These are phyloP conservation scores for Calliphora vicina DNA, from an alignment of 1,140 invertebrate genomes.

Conservation along the genomic window DNA sequence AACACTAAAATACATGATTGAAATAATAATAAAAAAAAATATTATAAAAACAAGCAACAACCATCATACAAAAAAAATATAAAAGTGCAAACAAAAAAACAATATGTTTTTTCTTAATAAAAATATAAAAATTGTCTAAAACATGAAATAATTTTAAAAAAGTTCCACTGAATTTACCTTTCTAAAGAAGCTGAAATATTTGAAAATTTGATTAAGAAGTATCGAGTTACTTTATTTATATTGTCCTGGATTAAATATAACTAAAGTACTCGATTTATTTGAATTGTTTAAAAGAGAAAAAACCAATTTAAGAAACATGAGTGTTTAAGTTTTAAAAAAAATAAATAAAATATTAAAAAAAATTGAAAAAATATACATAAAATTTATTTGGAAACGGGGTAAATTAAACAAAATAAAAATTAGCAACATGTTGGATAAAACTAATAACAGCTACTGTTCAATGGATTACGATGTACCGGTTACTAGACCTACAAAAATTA, in stretches of 20 bases:
- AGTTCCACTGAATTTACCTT: neutral
- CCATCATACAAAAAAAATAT: no score
- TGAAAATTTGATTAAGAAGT: slow-evolving; percentile 29
- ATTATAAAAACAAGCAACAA: neutral
- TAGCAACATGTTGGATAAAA: slow-evolving; percentile 52
- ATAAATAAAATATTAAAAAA: neutral
- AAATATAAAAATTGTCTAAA: neutral
- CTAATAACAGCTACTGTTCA: slow-evolving; percentile 46
- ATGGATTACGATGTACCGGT: slow-evolving; percentile 59
- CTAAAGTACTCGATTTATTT: slow-evolving; percentile 32
- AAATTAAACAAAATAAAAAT: neutral
- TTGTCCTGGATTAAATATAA: slow-evolving; percentile 63
- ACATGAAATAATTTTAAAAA: slow-evolving; percentile 23
- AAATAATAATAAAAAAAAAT: slow-evolving; percentile 4
- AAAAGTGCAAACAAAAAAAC: slow-evolving; percentile 26
- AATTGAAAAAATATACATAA: neutral
- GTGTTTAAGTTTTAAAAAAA: neutral
- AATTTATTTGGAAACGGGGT: neutral
- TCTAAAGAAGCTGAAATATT: neutral
- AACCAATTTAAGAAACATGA: neutral
- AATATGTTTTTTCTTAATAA: neutral
- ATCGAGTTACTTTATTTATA: slow-evolving; percentile 60
- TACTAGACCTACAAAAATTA: slow-evolving; percentile 54
- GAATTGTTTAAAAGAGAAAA: neutral
- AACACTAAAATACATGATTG: neutral